Conservation (phyloP, 2,888 invertebrate genomes). For the Busseola fusca region DNA sequence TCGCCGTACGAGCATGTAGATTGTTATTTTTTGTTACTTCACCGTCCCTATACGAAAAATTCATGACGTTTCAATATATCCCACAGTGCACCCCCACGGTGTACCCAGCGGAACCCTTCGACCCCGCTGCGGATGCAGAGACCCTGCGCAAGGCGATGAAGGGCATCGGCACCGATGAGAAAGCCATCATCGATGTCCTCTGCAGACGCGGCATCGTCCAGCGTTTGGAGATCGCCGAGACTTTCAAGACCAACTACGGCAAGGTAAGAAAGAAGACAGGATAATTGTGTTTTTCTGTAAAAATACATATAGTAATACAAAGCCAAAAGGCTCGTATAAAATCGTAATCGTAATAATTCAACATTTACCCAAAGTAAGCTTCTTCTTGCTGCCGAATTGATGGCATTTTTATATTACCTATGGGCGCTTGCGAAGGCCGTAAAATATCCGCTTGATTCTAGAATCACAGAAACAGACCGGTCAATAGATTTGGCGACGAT, state of each 20-base stretch:
- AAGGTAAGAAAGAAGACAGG: constrained; percentile 88
- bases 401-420: neutral
- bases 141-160: constrained; percentile 97
- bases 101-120: constrained; percentile 95
- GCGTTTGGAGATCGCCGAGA: constrained; percentile 96
- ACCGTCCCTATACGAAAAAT: neutral
- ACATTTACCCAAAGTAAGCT: neutral
- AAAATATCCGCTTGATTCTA: neutral
- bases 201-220: constrained; percentile 96
- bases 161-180: constrained; percentile 97
- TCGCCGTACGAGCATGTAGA: no score
- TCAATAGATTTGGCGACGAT: neutral
- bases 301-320: neutral
- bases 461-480: neutral
- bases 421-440: neutral
- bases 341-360: no score
- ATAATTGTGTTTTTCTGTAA: neutral
- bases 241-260: constrained; percentile 97
- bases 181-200: constrained; percentile 96
- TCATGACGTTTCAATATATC: constrained; percentile 42
- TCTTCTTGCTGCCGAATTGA: neutral
- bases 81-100: constrained; percentile 95
- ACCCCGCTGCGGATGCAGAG: constrained; percentile 95
- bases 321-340: neutral
- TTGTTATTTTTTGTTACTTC: no score